These are phyloP conservation scores for Tribolium freemani DNA, from an alignment of 2,888 invertebrate species.

Conservation along the genomic window DNA sequence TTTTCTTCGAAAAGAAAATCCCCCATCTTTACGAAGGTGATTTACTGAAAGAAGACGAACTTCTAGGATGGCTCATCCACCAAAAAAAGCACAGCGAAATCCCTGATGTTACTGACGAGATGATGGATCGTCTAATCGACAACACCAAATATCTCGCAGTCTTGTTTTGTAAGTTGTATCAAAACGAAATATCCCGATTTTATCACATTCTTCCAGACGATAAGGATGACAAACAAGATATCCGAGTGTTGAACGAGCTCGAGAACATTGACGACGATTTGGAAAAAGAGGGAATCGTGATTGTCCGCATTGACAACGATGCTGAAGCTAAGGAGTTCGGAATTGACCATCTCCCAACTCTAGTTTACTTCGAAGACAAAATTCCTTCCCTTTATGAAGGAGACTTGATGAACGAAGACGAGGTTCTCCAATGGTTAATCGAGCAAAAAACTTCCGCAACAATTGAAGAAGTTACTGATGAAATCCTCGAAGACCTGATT, in stretches of 20 bases:
- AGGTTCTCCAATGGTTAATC: constrained; percentile 90
- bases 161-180: constrained; percentile 85
- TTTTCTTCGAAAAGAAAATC: constrained; percentile 77
- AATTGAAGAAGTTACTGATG: constrained; percentile 94
- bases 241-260: constrained; percentile 87
- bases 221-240: constrained; percentile 91
- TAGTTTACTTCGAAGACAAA: constrained; percentile 92
- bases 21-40: constrained; percentile 77
- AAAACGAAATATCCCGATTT: not conserved
- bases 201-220: constrained; percentile 78
- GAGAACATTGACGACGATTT: constrained; percentile 94
- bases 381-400: constrained; percentile 94
- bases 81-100: constrained; percentile 93
- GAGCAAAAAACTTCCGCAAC: constrained; percentile 91
- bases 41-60: constrained; percentile 89
- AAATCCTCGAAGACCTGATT: constrained; percentile 87
- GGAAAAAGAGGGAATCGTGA: constrained; percentile 91
- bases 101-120: constrained; percentile 92
- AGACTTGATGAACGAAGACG: constrained; percentile 91
- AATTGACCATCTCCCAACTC: constrained; percentile 87
- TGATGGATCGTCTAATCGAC: constrained; percentile 92
- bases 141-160: constrained; percentile 87
- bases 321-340: constrained; percentile 93
- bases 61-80: constrained; percentile 91
- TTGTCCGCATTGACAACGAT: constrained; percentile 90